Conservation (phyloP, 2,888 invertebrate genomes). For the Stegophylla sp. region DNA sequence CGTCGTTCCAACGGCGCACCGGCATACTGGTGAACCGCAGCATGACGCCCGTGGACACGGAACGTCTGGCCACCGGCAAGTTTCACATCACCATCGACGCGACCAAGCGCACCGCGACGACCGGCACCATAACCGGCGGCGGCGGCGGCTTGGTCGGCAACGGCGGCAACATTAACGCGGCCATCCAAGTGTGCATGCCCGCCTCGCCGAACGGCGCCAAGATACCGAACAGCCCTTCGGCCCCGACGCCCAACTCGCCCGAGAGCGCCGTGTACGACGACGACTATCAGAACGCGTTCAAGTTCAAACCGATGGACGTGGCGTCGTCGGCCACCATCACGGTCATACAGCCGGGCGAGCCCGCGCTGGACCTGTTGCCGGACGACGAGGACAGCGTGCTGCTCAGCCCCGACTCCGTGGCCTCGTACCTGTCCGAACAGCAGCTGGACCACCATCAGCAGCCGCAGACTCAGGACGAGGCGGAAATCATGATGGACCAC, state of each 20-base stretch:
- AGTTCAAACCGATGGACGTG: conserved; percentile 28
- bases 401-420: conserved; percentile 37
- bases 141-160: not conserved
- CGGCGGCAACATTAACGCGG: conserved; percentile 3
- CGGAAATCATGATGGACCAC: conserved; percentile 40
- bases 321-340: conserved; percentile 42
- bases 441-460: not conserved
- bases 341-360: conserved; percentile 26
- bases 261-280: conserved; percentile 86
- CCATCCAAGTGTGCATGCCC: conserved; percentile 38
- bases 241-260: conserved; percentile 83
- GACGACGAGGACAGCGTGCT: not conserved
- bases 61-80: conserved; percentile 64
- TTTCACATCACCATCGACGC: conserved; percentile 46
- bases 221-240: conserved; percentile 75
- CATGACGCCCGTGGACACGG: conserved; percentile 63
- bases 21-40: conserved; percentile 61
- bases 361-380: not conserved
- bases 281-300: conserved; percentile 65
- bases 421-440: conserved; percentile 52
- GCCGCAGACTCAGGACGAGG: conserved; percentile 50
- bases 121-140: too few relatives aligned
- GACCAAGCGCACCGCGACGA: not conserved
- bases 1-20: conserved; percentile 60
- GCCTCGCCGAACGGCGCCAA: conserved; percentile 69